Percentiles rank a stretch among this genome's conserved stretches.
Conservation (phyloP, 2,888 invertebrate genomes). For the Sesia apiformis region DNA sequence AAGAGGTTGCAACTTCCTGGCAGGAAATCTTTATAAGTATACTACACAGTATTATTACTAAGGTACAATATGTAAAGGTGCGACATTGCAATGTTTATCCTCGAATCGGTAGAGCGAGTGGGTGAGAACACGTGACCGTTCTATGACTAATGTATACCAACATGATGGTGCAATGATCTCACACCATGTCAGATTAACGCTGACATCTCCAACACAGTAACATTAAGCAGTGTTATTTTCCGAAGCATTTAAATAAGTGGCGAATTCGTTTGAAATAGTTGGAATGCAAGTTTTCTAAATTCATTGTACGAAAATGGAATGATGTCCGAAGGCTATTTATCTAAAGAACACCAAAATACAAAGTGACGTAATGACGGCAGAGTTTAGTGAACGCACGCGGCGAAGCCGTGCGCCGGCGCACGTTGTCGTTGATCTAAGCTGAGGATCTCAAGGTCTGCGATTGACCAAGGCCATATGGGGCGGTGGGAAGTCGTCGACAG, state of each 20-base stretch:
- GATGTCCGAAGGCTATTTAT: constrained; percentile 43
- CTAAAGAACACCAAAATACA: constrained; percentile 43
- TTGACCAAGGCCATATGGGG: constrained; percentile 48
- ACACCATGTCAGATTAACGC: constrained; percentile 10
- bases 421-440: constrained; percentile 5
- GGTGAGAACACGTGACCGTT: constrained; percentile 31
- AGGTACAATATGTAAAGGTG: constrained; percentile 14
- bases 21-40: neutral
- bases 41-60: neutral
- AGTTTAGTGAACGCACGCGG: constrained; percentile 64
- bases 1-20: neutral
- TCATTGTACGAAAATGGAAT: constrained; percentile 43
- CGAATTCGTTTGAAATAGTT: constrained; percentile 2
- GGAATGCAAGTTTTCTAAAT: constrained; percentile 2
- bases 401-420: neutral
- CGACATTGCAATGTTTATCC: constrained; percentile 30
- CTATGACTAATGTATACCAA: constrained; percentile 39
- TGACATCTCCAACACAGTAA: constrained; percentile 7
- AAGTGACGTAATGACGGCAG: constrained; percentile 61
- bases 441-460: constrained; percentile 55
- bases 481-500: constrained; percentile 2
- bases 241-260: neutral
- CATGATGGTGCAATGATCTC: constrained; percentile 43
- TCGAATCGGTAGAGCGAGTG: constrained; percentile 21
- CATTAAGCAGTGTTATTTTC: constrained; percentile 1